Evolutionary conservation across 1,140 invertebrate genomes (phyloP).

Genomic region (Drosophila equinoxialis): DNA sequence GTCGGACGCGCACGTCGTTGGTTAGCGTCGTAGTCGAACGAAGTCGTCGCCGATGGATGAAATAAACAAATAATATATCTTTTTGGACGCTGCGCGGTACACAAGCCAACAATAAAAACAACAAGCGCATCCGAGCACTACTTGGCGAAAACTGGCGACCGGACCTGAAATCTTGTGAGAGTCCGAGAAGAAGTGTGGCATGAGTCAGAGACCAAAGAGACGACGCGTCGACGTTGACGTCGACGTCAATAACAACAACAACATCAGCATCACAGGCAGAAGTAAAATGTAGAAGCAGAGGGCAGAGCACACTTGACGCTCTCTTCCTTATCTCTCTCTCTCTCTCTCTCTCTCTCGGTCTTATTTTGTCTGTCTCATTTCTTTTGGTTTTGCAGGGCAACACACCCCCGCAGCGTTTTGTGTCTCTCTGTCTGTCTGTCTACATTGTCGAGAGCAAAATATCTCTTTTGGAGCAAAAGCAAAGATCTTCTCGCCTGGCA

Average conservation of each 20-base stretch:
- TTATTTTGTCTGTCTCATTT: neutral
- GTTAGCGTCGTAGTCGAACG: conserved; percentile 15
- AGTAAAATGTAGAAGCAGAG: conserved; percentile 2
- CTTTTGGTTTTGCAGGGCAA: conserved; percentile 28
- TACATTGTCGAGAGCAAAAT: conserved; percentile 31
- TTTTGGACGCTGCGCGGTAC: conserved; percentile 21
- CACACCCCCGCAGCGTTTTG: conserved; percentile 61
- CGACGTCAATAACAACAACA: neutral
- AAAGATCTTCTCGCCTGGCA: conserved; percentile 27
- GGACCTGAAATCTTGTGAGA: conserved; percentile 42
- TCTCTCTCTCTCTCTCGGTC: neutral
- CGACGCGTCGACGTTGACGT: conserved; percentile 1
- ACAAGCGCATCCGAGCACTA: conserved; percentile 58
- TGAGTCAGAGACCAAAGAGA: conserved; percentile 43
- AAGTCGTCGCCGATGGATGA: conserved; percentile 39
- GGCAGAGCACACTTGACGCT: conserved; percentile 17
- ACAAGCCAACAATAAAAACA: conserved; percentile 39
- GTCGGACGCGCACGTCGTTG: neutral
- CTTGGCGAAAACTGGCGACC: conserved; percentile 47
- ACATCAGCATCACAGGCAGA: neutral
- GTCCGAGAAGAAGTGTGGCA: conserved; percentile 29
- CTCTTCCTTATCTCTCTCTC: neutral
- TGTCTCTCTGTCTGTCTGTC: conserved; percentile 24
- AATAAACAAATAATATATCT: conserved; percentile 64
- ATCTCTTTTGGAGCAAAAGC: conserved; percentile 23